phyloP scores from a whole-genome alignment of 2,797 vertebrate species.

The Valencia hispanica region DNA sequence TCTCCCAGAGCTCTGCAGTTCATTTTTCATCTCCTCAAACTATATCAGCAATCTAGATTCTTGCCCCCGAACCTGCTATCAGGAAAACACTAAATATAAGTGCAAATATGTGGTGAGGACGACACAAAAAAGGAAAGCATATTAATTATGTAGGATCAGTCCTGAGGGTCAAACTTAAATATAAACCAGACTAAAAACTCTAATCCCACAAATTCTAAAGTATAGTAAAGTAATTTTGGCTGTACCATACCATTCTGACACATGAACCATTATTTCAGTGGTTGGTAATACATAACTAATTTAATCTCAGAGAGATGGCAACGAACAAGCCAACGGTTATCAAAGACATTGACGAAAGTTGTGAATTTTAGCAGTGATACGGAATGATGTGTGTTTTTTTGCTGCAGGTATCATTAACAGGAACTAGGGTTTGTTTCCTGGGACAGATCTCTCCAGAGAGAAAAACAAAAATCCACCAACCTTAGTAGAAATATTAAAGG shows the following conservation, averaged over 20 bases:
- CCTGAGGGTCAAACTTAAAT: background rate
- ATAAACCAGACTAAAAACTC: background rate
- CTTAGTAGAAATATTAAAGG: too few relatives aligned
- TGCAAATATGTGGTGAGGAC: background rate
- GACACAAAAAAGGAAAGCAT: background rate
- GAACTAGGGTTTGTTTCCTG: too few relatives aligned
- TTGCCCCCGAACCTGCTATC: conserved; percentile 4
- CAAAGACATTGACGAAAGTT: too few relatives aligned
- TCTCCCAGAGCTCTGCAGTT: conserved; percentile 21
- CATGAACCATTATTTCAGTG: background rate
- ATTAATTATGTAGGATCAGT: background rate
- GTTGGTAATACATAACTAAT: background rate
- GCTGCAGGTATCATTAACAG: too few relatives aligned
- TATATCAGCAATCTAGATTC: conserved; percentile 1
- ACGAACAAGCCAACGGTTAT: background rate
- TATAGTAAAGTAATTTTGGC: background rate
- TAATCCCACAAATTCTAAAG: background rate
- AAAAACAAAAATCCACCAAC: too few relatives aligned
- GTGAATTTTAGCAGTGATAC: too few relatives aligned
- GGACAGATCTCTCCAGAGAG: too few relatives aligned
- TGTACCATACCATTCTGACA: background rate
- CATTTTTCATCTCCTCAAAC: conserved; percentile 18
- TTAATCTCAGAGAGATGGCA: background rate
- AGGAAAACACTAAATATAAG: conserved; percentile 20
- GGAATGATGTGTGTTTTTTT: too few relatives aligned